Conservation (phyloP, 2,888 invertebrate genomes). For the Helleia helle region DNA sequence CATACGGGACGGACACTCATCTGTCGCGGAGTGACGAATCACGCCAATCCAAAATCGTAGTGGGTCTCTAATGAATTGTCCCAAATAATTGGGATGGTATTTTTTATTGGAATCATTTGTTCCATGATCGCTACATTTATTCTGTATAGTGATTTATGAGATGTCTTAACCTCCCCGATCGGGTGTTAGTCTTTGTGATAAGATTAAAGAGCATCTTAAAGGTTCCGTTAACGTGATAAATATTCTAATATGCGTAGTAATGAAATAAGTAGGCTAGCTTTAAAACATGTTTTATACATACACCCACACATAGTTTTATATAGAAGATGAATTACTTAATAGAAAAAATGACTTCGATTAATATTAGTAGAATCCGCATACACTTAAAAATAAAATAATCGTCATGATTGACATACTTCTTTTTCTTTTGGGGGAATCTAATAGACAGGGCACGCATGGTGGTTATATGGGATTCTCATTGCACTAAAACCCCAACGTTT, state of each 20-base stretch:
- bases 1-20: constrained; percentile 62
- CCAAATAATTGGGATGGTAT: constrained; percentile 71
- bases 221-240: constrained; percentile 23
- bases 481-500: too few relatives aligned
- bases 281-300: too few relatives aligned
- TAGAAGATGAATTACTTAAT: too few relatives aligned
- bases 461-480: too few relatives aligned
- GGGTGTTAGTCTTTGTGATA: constrained; percentile 27
- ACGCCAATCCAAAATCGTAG: constrained; percentile 59
- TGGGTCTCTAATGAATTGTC: constrained; percentile 70
- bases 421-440: too few relatives aligned
- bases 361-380: too few relatives aligned
- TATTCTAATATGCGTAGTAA: constrained; percentile 21
- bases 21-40: constrained; percentile 64
- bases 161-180: constrained; percentile 48
- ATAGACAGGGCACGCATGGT: too few relatives aligned
- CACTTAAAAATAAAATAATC: too few relatives aligned
- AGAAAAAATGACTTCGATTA: too few relatives aligned
- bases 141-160: constrained; percentile 60
- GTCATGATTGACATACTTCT: too few relatives aligned
- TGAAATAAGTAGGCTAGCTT: too few relatives aligned
- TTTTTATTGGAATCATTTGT: constrained; percentile 69
- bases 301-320: too few relatives aligned
- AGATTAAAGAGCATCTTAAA: constrained; percentile 28
- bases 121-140: constrained; percentile 64